A percentile compares a stretch with the other conserved stretches of the same genome.
phyloP scores from a whole-genome alignment of 2,113 vertebrate species.

The Smithornis capensis region DNA sequence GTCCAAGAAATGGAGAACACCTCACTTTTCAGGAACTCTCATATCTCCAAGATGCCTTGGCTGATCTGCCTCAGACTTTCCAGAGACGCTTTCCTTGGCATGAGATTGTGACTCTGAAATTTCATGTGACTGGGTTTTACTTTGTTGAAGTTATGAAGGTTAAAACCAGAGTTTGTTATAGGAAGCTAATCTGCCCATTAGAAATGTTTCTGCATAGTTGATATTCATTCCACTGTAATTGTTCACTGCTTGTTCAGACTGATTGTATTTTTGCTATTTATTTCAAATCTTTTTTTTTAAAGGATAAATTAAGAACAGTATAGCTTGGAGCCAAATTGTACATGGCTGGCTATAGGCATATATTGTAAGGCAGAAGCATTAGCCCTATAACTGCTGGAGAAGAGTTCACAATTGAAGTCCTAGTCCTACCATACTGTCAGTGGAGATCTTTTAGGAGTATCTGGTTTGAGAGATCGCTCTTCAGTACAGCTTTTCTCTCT shows the following conservation, averaged over 20 bases:
- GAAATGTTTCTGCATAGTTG: constrained; percentile 13
- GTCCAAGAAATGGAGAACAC: constrained; percentile 61
- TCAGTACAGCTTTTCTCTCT: neutral
- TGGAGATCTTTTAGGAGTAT: neutral
- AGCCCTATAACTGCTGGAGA: neutral
- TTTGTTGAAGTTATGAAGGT: constrained; percentile 33
- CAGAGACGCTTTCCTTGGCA: constrained; percentile 59
- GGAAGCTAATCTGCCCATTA: constrained; percentile 32
- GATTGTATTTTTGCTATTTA: neutral
- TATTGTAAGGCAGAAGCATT: neutral
- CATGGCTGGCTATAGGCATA: neutral
- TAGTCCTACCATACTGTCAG: neutral
- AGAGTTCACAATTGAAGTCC: neutral
- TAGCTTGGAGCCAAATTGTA: neutral
- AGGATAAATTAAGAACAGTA: neutral
- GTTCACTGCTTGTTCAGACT: neutral
- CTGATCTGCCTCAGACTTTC: constrained; percentile 49
- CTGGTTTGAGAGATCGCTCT: neutral
- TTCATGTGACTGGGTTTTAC: constrained; percentile 35
- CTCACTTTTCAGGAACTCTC: constrained; percentile 56
- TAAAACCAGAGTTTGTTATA: neutral
- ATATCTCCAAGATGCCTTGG: constrained; percentile 56
- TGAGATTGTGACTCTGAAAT: constrained; percentile 19
- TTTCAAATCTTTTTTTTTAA: neutral
- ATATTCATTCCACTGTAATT: neutral